A percentile compares a stretch with the other conserved stretches of the same genome.
phyloP scores from a whole-genome alignment of 2,797 vertebrate species.

The Atherinosoma microstoma region DNA sequence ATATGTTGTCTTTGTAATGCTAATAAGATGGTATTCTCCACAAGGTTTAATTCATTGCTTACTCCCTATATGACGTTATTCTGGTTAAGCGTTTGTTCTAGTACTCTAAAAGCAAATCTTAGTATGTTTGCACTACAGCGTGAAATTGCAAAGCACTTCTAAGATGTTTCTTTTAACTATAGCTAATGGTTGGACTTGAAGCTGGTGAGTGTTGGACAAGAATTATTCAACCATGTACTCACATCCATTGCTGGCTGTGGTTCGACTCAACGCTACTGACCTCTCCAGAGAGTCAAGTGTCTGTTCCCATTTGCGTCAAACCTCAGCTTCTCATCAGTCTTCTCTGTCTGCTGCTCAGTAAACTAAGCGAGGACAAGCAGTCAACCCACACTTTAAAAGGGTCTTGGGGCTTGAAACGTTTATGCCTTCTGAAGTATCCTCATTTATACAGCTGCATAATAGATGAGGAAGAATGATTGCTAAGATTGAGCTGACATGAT shows the following conservation, averaged over 20 bases:
- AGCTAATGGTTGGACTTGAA: constrained; percentile 8
- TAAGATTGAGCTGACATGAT: constrained; percentile 27
- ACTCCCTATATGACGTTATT: background rate
- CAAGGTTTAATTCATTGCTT: background rate
- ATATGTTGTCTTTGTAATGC: background rate
- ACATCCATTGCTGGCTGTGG: constrained; percentile 56
- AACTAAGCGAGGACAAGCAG: constrained; percentile 35
- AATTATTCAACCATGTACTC: constrained; percentile 65
- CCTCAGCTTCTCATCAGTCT: constrained; percentile 40
- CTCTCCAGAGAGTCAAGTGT: constrained; percentile 69
- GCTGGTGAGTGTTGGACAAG: constrained; percentile 43
- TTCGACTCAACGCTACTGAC: constrained; percentile 54
- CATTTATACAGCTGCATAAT: constrained; percentile 22
- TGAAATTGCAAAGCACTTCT: background rate
- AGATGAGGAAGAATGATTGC: constrained; percentile 20
- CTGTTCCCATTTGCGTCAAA: constrained; percentile 67
- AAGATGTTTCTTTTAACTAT: constrained; percentile 8
- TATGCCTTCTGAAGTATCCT: constrained; percentile 21
- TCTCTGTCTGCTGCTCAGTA: constrained; percentile 36
- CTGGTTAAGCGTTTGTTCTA: background rate
- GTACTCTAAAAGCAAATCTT: constrained; percentile 6
- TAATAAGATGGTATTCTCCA: background rate
- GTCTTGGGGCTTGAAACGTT: constrained; percentile 18
- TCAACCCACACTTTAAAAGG: constrained; percentile 24
- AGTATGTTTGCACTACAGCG: background rate